phyloP scores from a whole-genome alignment of 1,140 invertebrate species.

The Zaprionus ornatus region DNA sequence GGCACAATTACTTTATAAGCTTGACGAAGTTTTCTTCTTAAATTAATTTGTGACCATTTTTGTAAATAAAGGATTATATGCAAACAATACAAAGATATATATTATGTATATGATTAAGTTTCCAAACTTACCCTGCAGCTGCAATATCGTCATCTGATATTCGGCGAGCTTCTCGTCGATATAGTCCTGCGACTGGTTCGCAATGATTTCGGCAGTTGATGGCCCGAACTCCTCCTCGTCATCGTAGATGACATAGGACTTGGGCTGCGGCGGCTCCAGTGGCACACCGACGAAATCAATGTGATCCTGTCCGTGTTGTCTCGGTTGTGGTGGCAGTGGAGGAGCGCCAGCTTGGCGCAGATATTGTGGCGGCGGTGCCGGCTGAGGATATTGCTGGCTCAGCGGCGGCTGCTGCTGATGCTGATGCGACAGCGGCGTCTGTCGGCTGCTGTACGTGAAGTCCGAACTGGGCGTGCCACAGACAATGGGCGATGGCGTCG shows the following conservation, averaged over 20 bases:
- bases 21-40: neutral
- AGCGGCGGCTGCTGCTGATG: slow-evolving; percentile 24
- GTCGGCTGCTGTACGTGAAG: slow-evolving; percentile 75
- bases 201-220: slow-evolving; percentile 95
- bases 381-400: slow-evolving; percentile 50
- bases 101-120: neutral
- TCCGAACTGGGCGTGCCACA: slow-evolving; percentile 79
- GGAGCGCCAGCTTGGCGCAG: slow-evolving; percentile 57
- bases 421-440: slow-evolving; percentile 74
- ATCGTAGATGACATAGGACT: slow-evolving; percentile 86
- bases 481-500: slow-evolving; percentile 81
- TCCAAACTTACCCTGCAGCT: slow-evolving; percentile 91
- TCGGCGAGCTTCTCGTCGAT: slow-evolving; percentile 96
- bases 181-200: slow-evolving; percentile 96
- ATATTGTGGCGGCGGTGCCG: slow-evolving; percentile 57
- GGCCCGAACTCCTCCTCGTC: slow-evolving; percentile 90
- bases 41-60: neutral
- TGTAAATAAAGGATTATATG: neutral
- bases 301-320: slow-evolving; percentile 78
- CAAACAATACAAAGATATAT: neutral
- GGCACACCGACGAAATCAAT: slow-evolving; percentile 86
- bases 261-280: slow-evolving; percentile 87
- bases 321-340: slow-evolving; percentile 70
- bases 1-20: neutral
- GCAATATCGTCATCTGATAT: slow-evolving; percentile 95